These are phyloP conservation scores for Nemurella pictetii DNA, from an alignment of 2,888 invertebrate genomes.

Conservation along the genomic window DNA sequence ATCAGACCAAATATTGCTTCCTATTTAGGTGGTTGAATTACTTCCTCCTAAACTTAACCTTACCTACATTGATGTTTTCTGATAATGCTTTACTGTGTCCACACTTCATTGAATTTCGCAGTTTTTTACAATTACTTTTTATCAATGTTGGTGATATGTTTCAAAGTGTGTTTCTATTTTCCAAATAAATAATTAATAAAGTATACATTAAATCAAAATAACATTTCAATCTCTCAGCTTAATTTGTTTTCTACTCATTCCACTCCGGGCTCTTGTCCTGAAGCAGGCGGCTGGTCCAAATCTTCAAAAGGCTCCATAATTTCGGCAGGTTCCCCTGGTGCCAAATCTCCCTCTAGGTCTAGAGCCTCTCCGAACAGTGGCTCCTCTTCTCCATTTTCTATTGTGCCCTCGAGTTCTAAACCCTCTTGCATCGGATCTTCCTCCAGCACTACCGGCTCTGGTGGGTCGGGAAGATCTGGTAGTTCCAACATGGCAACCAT, in stretches of 20 bases:
- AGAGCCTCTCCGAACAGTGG: neutral
- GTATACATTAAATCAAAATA: neutral
- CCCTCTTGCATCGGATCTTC: neutral
- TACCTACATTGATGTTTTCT: too few relatives aligned
- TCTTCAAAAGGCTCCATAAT: neutral
- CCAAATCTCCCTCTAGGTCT: neutral
- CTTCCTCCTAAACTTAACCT: too few relatives aligned
- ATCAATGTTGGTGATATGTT: neutral
- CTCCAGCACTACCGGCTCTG: neutral
- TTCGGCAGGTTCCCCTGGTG: neutral
- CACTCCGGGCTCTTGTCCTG: too few relatives aligned
- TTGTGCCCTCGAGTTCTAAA: neutral
- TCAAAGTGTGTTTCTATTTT: neutral
- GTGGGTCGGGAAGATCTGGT: neutral
- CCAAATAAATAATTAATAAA: neutral
- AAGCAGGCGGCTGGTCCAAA: neutral
- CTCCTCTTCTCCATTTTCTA: neutral
- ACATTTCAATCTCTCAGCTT: neutral
- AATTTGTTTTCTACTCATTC: neutral
- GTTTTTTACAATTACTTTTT: neutral
- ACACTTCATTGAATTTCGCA: neutral
- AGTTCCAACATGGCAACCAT: neutral
- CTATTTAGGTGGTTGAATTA: too few relatives aligned
- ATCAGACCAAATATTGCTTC: too few relatives aligned
- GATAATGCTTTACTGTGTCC: too few relatives aligned